phyloP scores from a whole-genome alignment of 2,888 invertebrate genomes.

The Patella depressa region DNA sequence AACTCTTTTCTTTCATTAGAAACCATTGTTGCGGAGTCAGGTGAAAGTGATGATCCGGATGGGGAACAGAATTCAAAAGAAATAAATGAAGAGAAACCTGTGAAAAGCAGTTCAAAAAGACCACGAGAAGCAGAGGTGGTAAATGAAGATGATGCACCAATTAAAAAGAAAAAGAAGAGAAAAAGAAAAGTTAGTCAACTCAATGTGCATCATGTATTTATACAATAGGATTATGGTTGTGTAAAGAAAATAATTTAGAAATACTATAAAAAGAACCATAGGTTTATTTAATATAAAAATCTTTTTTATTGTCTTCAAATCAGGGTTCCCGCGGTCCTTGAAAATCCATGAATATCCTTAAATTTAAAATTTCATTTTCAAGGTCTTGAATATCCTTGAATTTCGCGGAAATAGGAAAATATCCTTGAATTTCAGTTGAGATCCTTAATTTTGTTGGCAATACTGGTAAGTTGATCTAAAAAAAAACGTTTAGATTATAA shows the following conservation, averaged over 20 bases:
- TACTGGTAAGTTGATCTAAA: too few species aligned
- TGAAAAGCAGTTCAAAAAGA: neutral
- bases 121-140: neutral
- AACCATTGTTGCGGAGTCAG: neutral
- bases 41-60: neutral
- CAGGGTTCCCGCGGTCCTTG: too few species aligned
- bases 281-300: constrained; percentile 14
- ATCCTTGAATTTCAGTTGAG: too few species aligned
- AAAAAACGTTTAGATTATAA: too few species aligned
- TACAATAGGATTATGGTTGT: too few species aligned
- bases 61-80: neutral
- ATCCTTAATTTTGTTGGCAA: too few species aligned
- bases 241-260: too few species aligned
- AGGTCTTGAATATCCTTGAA: too few species aligned
- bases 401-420: too few species aligned
- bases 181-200: constrained; percentile 26
- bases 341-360: too few species aligned
- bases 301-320: neutral
- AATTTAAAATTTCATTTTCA: too few species aligned
- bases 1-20: neutral
- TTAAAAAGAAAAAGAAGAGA: constrained; percentile 31
- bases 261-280: neutral
- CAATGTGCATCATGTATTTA: too few species aligned
- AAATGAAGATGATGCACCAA: neutral
- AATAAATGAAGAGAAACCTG: neutral